These are phyloP conservation scores for Proteles cristata DNA, from an alignment of 2,113 vertebrate species.

Conservation along the genomic window DNA sequence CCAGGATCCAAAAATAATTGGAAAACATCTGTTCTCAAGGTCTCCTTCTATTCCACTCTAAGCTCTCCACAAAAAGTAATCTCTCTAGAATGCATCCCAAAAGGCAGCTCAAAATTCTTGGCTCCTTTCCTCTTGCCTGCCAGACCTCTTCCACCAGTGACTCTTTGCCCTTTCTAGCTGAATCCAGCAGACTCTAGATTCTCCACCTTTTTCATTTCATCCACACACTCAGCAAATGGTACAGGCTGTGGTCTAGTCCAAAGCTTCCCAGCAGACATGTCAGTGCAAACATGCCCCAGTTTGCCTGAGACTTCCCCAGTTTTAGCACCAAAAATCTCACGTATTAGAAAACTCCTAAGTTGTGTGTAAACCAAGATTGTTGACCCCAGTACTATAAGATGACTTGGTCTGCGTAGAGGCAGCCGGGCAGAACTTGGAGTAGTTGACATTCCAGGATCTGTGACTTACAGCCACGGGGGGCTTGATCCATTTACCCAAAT, in stretches of 20 bases:
- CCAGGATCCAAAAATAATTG: not conserved
- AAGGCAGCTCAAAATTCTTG: not conserved
- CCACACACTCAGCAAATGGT: not conserved
- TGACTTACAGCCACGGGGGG: not conserved
- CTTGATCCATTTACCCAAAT: not conserved
- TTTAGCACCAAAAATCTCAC: not conserved
- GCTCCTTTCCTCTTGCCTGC: not conserved
- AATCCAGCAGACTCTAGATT: not conserved
- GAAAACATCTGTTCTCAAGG: slow-evolving; percentile 31
- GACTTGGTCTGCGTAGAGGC: too few relatives aligned
- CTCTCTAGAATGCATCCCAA: not conserved
- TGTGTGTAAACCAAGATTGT: not conserved
- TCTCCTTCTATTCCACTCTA: not conserved
- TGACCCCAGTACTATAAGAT: not conserved
- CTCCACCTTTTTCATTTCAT: too few relatives aligned
- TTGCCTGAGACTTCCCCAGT: not conserved
- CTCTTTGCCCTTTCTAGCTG: not conserved
- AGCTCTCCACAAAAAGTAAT: not conserved
- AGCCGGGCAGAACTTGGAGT: not conserved
- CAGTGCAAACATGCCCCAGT: not conserved
- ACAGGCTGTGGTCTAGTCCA: not conserved
- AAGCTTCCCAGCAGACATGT: not conserved
- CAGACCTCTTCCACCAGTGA: not conserved
- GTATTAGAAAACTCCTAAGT: not conserved
- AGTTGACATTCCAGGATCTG: not conserved